Conservation (phyloP, 1,140 invertebrate genomes). For the Bombus sylvicola region DNA sequence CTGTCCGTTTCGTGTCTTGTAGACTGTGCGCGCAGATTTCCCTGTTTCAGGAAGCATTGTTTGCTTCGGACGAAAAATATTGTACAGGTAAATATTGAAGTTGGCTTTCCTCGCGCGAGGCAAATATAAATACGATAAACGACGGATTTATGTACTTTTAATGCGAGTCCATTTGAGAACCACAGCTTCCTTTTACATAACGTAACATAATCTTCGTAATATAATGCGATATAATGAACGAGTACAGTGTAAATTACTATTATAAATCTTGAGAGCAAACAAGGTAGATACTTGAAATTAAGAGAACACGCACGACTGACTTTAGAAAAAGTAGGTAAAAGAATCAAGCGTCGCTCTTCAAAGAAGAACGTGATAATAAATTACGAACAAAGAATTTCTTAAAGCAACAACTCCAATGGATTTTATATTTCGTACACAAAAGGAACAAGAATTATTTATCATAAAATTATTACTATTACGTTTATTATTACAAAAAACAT, state of each 20-base stretch:
- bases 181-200: background rate
- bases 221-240: background rate
- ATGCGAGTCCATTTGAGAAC: background rate
- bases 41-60: conserved; percentile 27
- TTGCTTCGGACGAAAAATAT: conserved; percentile 18
- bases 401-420: background rate
- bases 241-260: background rate
- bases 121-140: background rate
- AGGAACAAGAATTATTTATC: background rate
- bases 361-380: background rate
- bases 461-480: background rate
- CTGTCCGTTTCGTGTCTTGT: conserved; percentile 14
- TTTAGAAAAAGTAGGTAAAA: background rate
- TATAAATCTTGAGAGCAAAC: background rate
- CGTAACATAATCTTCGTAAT: conserved; percentile 1
- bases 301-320: background rate
- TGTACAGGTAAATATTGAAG: conserved; percentile 10
- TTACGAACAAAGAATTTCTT: background rate
- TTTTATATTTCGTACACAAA: no score
- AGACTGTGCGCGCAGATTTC: conserved; percentile 10
- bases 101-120: no score
- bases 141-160: background rate
- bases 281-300: background rate
- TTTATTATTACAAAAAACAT: background rate
- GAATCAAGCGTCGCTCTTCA: background rate